Evolutionary conservation across 2,888 invertebrate genomes (phyloP).

Genomic region (Drosophila formosana): DNA sequence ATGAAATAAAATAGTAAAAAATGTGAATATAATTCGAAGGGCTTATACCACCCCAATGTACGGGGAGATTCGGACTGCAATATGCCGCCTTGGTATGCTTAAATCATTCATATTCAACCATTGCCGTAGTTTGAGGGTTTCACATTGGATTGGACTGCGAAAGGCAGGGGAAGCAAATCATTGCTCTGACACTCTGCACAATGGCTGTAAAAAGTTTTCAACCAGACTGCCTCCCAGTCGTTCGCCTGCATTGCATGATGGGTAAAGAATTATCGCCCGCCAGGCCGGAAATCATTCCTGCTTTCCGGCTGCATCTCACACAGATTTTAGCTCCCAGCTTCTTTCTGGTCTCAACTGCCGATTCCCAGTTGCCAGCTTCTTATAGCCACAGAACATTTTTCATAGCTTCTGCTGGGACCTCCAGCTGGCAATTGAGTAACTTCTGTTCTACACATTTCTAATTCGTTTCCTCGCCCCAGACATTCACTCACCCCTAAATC

Average conservation of each 20-base stretch:
- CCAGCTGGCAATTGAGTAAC: constrained; percentile 73
- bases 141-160: neutral
- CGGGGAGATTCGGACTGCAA: constrained; percentile 34
- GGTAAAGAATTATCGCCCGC: constrained; percentile 63
- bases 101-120: constrained; percentile 64
- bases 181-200: constrained; percentile 63
- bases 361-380: constrained; percentile 40
- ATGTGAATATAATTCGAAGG: constrained; percentile 56
- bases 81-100: constrained; percentile 41
- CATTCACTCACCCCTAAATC: neutral
- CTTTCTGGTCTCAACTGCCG: constrained; percentile 23
- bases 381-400: constrained; percentile 65
- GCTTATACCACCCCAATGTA: constrained; percentile 14
- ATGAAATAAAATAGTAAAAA: constrained; percentile 27
- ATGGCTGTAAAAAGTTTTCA: constrained; percentile 68
- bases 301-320: constrained; percentile 45
- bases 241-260: constrained; percentile 37
- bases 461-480: constrained; percentile 61
- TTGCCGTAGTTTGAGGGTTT: constrained; percentile 22
- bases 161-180: constrained; percentile 38
- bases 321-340: constrained; percentile 54
- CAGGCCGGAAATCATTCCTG: constrained; percentile 66
- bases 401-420: constrained; percentile 49
- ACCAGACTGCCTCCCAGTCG: constrained; percentile 20
- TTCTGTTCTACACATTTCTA: constrained; percentile 80